Evolutionary conservation across 2,113 vertebrate genomes (phyloP), one percentile per base, ranked within the genome.

Genomic region (Alligator mississippiensis): DNA sequence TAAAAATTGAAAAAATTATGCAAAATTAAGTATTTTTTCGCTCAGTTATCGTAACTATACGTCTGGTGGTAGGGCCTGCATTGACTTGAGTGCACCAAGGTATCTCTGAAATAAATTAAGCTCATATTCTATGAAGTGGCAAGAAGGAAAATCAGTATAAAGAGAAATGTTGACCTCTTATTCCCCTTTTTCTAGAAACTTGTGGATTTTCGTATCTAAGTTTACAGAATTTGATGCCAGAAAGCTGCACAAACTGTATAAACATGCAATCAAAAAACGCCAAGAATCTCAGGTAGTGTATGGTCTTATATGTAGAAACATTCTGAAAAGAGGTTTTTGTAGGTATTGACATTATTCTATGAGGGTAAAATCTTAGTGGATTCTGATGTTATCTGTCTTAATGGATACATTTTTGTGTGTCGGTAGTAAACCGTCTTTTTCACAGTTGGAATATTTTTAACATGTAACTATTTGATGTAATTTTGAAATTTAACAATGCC

Each of bases 141-240:
- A 47, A 1, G 47, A 47, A 16, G 38, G 28, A 55, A 87, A 80
- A 25, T 5, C 64, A 58, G 28, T 34, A 1, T 82, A 70, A 17
- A 57, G 12, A 79, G 22, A 12, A 77, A 90, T 24, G 84, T 9
- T 27, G 86, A 86, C 34, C 77, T 87, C 80, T 92, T 84, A 72
- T 96, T 92, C 92, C 55, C 95, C 84, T 15, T 85, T 94, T 59
- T 97, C 63, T 98, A 99, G 98, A 97, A 99, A 99, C 96, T 96
- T 99, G 88, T 99, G 99, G 99, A 99, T 99, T 97, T 99, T 99
- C 97, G 99, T 99, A 74, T 99, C 99, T 38, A 99, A 99, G 94
- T 99, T 99, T 97, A 99, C 99, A 4, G 99, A 99, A 97, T 99
- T 99, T 97, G 99, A 99, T 96, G 99, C 99, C 90, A 99, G 99